Base-by-base conservation (phyloP, 2,888 invertebrate species). In the Lasioglossum zephyrum region DNA sequence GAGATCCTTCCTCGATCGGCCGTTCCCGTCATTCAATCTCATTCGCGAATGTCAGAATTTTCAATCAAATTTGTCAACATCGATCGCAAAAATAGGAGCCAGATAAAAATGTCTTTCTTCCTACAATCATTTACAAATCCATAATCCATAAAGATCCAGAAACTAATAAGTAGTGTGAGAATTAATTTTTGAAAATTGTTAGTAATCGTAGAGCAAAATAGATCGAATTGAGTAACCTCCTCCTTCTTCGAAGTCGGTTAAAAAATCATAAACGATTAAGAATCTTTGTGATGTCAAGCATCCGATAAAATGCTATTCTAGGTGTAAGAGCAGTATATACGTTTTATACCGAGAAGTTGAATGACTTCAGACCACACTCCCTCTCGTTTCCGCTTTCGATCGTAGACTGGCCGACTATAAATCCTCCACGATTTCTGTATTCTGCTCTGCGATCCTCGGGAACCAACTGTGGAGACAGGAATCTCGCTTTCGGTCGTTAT, bases 331-430 rank as follows among this genome's bases (percentile, higher is more conserved):
- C 5, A 26, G 60, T 60, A 16, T 60, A 26, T 16, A 26, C 60
- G 60, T 60, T 60, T 60, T 60, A 60, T 60, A 60, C 60, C 60
- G 2, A 60, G 26, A 60, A 60, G 60, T 60, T 60, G 60, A 60
- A 60, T 60, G 60, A 26, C 60, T 60, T 5, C 26, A 60, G 26
- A 60, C 5, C 60, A 60, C 26, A 26, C 60, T 60, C 60, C 60
- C 26, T 60, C 26, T 26, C 26, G 60, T 60, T 60, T 60, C 60
- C 6, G 60, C 26, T 60, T 60, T 60, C 60, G 60, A 26, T 60
- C 60, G 26, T 26, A 16, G 26, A 16, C 26, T 5, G 60, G 26
- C 60, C 3, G 16, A 26, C 26, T 60, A 60, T 60, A 26, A 60
- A 60, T 60, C 60, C 26, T 60, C 5, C 5, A 60, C 63, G 63